Conservation (phyloP, 2,888 invertebrate species). For the Monochamus alternatus region DNA sequence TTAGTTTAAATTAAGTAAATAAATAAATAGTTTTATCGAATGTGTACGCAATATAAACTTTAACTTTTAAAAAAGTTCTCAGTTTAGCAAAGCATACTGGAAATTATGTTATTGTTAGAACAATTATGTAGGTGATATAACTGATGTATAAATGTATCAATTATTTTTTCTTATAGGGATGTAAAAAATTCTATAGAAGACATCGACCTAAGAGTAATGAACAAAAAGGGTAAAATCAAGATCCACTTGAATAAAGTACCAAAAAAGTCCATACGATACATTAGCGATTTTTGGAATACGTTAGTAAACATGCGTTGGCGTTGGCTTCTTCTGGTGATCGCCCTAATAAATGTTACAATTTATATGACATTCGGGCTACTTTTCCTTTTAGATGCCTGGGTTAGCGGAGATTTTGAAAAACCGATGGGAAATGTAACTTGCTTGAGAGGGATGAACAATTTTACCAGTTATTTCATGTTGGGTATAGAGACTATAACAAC, state of each 20-base stretch:
- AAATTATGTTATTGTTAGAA: too few species aligned
- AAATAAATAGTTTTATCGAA: background rate
- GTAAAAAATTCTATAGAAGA: background rate
- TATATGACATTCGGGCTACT: constrained; percentile 54
- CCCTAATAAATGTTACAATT: constrained; percentile 53
- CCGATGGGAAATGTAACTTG: constrained; percentile 43
- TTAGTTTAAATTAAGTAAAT: background rate
- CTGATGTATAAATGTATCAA: too few species aligned
- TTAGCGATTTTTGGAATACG: constrained; percentile 56
- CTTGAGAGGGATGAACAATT: constrained; percentile 52
- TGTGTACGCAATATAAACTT: too few species aligned
- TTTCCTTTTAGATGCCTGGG: constrained; percentile 55
- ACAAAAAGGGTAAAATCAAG: constrained; percentile 68
- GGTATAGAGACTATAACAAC: constrained; percentile 61
- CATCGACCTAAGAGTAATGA: constrained; percentile 69
- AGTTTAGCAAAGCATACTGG: too few species aligned
- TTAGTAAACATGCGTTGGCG: constrained; percentile 58
- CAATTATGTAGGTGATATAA: too few species aligned
- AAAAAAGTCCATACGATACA: constrained; percentile 54
- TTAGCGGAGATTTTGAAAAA: constrained; percentile 55
- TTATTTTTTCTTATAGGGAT: background rate
- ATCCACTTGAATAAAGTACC: constrained; percentile 52
- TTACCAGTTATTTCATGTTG: constrained; percentile 57
- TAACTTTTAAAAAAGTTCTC: too few species aligned
- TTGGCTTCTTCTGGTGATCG: constrained; percentile 54